These are phyloP conservation scores for Pheosia tremula DNA, from an alignment of 2,888 invertebrate species.

Conservation along the genomic window DNA sequence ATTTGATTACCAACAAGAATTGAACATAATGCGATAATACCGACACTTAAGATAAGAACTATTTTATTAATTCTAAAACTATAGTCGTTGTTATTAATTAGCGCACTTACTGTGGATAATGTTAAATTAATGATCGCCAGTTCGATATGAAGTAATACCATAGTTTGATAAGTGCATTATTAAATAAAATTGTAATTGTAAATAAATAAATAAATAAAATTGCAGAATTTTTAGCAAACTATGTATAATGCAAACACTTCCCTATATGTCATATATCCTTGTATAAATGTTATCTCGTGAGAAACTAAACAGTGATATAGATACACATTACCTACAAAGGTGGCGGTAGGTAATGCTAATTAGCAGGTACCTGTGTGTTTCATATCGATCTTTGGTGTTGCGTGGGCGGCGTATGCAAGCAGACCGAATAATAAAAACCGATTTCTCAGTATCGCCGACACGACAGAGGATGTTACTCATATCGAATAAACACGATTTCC, in stretches of 20 bases:
- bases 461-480: constrained; percentile 55
- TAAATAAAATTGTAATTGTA: too few relatives aligned
- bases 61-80: too few relatives aligned
- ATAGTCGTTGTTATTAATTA: too few relatives aligned
- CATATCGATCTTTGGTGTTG: constrained; percentile 34
- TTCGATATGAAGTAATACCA: too few relatives aligned
- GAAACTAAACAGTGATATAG: not conserved
- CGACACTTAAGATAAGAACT: constrained; percentile 33
- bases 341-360: not conserved
- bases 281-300: too few relatives aligned
- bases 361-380: not conserved
- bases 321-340: not conserved
- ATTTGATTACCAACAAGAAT: not conserved
- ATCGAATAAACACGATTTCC: constrained; percentile 37
- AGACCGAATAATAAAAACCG: constrained; percentile 43
- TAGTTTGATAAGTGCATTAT: too few relatives aligned
- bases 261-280: too few relatives aligned
- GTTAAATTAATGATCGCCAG: too few relatives aligned
- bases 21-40: constrained; percentile 20
- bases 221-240: too few relatives aligned
- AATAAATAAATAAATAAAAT: too few relatives aligned
- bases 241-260: too few relatives aligned
- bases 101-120: too few relatives aligned
- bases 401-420: constrained; percentile 42
- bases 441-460: constrained; percentile 48